Base-by-base conservation (phyloP, 2,888 invertebrate species). In the Caenorhabditis afra region DNA sequence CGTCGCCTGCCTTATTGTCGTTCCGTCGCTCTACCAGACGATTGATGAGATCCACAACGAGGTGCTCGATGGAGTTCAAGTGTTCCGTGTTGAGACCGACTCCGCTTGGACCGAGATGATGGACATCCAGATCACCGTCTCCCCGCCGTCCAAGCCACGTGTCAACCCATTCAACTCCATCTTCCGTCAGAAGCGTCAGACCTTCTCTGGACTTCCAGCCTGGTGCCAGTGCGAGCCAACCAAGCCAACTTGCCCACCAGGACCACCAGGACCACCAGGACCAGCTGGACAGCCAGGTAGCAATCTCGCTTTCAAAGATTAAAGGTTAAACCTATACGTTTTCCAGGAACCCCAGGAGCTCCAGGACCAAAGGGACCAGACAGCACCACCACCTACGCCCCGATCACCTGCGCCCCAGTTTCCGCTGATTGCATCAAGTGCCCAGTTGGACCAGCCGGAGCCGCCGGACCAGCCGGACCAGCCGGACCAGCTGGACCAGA, bases 71-170 rank as follows among this genome's bases (percentile, higher is more conserved):
- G 86, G 86, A 59, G 88, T 88, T 66, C 79, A 77, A 65, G 85
- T 86, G 67, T 89, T 89, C 82, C 89, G 88, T 65, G 87, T 86
- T 41, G 89, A 89, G 77, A 88, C 88, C 22, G 88, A 88, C 73
- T 81, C 86, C 35, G 88, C 87, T 45, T 88, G 88, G 88, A 84
- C 83, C 59, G 84, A 87, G 71, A 84, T 89, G 83, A 88, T 89
- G 87, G 86, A 88, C 67, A 81, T 89, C 62, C 89, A 89, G 70
- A 80, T 89, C 75, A 71, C 81, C 44, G 89, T 90, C 57, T 82
- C 88, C 8, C 88, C 89, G 29, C 89, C 89, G 45, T 74, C 84
- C 58, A 85, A 86, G 78, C 89, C 89, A 59, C 74, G 77, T 71
- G 67, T 68, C 59, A 84, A 84, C 62, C 86, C 86, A 74, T 86